phyloP scores from a whole-genome alignment of 2,113 vertebrate genomes.

The Microtus richardsoni region DNA sequence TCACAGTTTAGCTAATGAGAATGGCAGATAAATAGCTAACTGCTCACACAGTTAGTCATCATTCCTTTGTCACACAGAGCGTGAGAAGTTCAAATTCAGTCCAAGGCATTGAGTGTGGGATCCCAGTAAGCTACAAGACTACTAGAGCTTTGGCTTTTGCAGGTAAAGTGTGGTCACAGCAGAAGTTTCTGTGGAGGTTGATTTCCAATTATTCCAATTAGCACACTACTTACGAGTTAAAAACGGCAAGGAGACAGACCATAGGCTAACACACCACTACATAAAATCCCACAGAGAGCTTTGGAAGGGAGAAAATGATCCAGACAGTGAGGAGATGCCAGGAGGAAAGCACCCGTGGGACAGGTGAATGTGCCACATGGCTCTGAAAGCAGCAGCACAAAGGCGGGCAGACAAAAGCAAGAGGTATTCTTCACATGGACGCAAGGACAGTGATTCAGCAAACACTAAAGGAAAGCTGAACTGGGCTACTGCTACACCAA shows the following conservation, averaged over 20 bases:
- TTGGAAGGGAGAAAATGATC: background rate
- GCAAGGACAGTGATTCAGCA: background rate
- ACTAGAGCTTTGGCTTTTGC: background rate
- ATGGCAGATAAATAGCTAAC: conserved; percentile 33
- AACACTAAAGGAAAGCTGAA: background rate
- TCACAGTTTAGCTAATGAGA: conserved; percentile 52
- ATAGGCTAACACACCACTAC: background rate
- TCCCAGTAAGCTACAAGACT: background rate
- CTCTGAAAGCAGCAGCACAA: background rate
- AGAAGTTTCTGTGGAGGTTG: background rate
- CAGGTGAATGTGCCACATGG: background rate
- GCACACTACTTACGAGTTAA: background rate
- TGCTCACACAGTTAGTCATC: background rate
- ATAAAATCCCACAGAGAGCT: background rate
- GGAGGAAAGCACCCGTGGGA: background rate
- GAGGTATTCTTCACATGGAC: too few species aligned
- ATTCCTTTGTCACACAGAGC: background rate
- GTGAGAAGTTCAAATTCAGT: background rate
- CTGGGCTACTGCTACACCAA: background rate
- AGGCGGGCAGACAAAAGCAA: background rate
- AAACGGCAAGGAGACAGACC: background rate
- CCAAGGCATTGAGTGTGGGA: background rate
- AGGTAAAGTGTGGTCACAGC: background rate
- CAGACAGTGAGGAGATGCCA: background rate
- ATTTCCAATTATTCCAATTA: background rate